Evolutionary conservation across 2,888 invertebrate genomes (phyloP), one percentile per base, ranked within the genome.

Genomic region (Watsonalla cultraria): DNA sequence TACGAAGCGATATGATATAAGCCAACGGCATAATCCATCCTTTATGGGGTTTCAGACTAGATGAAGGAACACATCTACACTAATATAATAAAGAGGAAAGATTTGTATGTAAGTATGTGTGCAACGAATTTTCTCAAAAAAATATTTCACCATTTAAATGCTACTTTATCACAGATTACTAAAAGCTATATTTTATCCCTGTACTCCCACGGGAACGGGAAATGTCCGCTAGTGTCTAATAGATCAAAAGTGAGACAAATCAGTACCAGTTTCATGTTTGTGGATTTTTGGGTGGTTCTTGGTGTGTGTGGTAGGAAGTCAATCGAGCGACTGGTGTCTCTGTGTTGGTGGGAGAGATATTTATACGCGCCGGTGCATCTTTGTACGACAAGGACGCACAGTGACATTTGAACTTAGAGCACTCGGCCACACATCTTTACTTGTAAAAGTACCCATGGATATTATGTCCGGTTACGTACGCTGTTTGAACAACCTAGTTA

Each of bases 201-300:
- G n/a, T n/a, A n/a, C n/a, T n/a, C n/a, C n/a, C n/a, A n/a, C n/a
- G n/a, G n/a, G n/a, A n/a, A n/a, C n/a, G n/a, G n/a, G n/a, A n/a
- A n/a, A n/a, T n/a, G n/a, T n/a, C n/a, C n/a, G n/a, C n/a, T n/a
- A n/a, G n/a, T n/a, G n/a, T n/a, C n/a, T n/a, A n/a, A n/a, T n/a
- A n/a, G n/a, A n/a, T n/a, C n/a, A n/a, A n/a, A n/a, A n/a, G n/a
- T 14, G 7, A 42, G 46, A 59, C 56, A 8, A 42, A 51, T 65
- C 87, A 88, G 78, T 88, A 90, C 90, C 85, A 80, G 84, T 88
- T 90, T 90, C 90, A 90, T 90, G 84, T 85, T 90, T 68, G 54
- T 57, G 59, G 68, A 71, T 69, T 54, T 63, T 74, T 66, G 70
- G 60, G 61, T 70, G 70, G 71, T 74, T 63, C 58, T 75, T 70